These are phyloP conservation scores for Toxostoma redivivum DNA, from an alignment of 2,113 vertebrate genomes.

Conservation along the genomic window DNA sequence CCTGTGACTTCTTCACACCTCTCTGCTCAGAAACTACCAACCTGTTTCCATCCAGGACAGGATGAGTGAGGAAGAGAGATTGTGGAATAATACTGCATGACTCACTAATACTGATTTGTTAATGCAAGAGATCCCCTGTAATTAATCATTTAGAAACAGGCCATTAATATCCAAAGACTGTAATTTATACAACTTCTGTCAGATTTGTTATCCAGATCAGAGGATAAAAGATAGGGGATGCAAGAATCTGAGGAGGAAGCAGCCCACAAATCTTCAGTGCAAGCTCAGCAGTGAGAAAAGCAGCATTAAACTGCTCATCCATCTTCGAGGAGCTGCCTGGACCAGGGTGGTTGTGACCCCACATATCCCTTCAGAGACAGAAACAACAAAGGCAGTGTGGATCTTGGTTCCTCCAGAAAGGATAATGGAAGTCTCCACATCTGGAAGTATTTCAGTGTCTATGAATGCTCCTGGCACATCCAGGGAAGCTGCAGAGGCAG, in stretches of 20 bases:
- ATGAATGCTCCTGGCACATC: neutral
- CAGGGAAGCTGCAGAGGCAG: neutral
- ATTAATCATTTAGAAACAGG: constrained; percentile 36
- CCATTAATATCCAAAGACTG: constrained; percentile 32
- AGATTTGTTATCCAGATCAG: constrained; percentile 31
- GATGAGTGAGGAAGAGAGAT: neutral
- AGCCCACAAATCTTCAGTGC: constrained; percentile 1
- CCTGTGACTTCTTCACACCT: neutral
- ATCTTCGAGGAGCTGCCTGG: neutral
- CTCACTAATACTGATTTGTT: neutral
- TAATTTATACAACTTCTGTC: constrained; percentile 36
- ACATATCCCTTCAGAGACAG: neutral
- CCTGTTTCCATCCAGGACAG: neutral
- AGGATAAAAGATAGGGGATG: neutral
- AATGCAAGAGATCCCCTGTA: neutral
- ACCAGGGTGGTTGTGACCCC: neutral
- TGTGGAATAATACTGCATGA: neutral
- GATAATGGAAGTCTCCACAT: neutral
- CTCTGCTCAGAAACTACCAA: neutral
- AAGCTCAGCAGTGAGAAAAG: neutral
- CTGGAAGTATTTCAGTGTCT: neutral
- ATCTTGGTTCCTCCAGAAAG: neutral
- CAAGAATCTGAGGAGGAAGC: neutral
- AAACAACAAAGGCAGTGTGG: neutral
- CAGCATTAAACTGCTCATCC: neutral